These are phyloP conservation scores for Oscheius onirici DNA, from an alignment of 2,888 invertebrate genomes.

Conservation along the genomic window DNA sequence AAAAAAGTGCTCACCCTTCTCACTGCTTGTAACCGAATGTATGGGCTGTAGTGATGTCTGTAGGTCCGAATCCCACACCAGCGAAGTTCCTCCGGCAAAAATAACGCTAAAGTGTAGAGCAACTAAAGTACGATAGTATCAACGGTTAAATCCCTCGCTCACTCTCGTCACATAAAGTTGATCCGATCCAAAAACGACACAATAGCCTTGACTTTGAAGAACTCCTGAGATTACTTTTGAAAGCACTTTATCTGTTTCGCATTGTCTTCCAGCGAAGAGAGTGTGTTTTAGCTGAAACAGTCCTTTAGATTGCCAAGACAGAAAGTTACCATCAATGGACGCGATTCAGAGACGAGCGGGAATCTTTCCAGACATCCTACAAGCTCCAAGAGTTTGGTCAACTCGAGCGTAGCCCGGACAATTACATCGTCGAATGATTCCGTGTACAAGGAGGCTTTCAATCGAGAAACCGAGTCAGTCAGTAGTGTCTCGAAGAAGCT, in stretches of 20 bases:
- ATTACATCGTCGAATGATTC: slow-evolving; percentile 58
- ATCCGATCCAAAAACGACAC: slow-evolving; percentile 62
- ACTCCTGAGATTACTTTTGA: slow-evolving; percentile 59
- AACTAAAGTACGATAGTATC: slow-evolving; percentile 43
- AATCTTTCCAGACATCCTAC: slow-evolving; percentile 54
- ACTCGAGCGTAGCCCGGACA: slow-evolving; percentile 54
- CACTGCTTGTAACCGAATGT: slow-evolving; percentile 63
- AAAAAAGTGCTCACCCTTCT: slow-evolving; percentile 44
- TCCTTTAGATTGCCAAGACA: neutral
- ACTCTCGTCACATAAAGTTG: slow-evolving; percentile 52
- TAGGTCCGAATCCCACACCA: slow-evolving; percentile 59
- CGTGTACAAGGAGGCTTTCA: slow-evolving; percentile 52
- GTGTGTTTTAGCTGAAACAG: slow-evolving; percentile 49
- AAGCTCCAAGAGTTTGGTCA: slow-evolving; percentile 43
- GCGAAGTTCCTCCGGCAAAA: slow-evolving; percentile 55
- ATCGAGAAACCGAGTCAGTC: slow-evolving; percentile 52
- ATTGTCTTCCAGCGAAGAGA: slow-evolving; percentile 38
- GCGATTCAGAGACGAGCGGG: slow-evolving; percentile 39
- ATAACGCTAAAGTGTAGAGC: slow-evolving; percentile 60
- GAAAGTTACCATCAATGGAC: slow-evolving; percentile 43
- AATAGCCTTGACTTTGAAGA: slow-evolving; percentile 62
- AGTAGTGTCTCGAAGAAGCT: slow-evolving; percentile 51
- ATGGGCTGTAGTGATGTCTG: slow-evolving; percentile 60
- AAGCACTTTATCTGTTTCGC: slow-evolving; percentile 42
- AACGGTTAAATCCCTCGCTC: neutral